Base-by-base conservation (phyloP, 2,797 vertebrate species). In the Miichthys miiuy region DNA sequence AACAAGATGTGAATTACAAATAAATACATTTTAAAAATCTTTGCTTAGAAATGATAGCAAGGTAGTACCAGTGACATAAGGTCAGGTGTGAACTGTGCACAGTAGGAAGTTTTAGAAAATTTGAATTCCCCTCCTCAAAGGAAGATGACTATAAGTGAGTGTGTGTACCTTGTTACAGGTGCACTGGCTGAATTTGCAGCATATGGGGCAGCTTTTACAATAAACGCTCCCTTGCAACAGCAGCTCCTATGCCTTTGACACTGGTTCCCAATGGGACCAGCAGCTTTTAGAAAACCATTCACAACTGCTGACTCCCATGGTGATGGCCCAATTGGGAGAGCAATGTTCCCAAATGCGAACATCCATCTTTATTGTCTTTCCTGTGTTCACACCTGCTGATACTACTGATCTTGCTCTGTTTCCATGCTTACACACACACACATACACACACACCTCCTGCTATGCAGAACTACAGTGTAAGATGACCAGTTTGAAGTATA, bases 271-370 rank as follows among this genome's bases (percentile, higher is more conserved):
- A 62, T 77, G 83, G 82, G 84, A 80, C 81, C 71, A 54, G 52
- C 47, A 17, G 75, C 78, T 90, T 82, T 88, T 63, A 77, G 68
- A 88, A 66, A 69, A 71, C 71, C 70, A 23, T 81, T 92, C 60
- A 79, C 72, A 89, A 80, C 87, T 80, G 85, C 78, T 41, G 79
- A 89, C 80, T 87, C 84, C 81, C 68, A 72, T 56, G 4, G 18
- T 88, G 77, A 44, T 55, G 58, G 57, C 82, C 72, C 64, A 7
- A 3, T 21, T 63, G 62, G 60, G 41, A 81, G 76, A 44, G 54
- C 65, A 46, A 23, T 50, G 34, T 69, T 83, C 71, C 71, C 83
- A 75, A 79, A 87, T 2, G 9, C 71, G 77, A 83, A 87, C 62
- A 68, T 82, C 55, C 68, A 68, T 52, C 62, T 82, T 84, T 71